phyloP scores from a whole-genome alignment of 2,888 invertebrate species.

The Elysia crispata region DNA sequence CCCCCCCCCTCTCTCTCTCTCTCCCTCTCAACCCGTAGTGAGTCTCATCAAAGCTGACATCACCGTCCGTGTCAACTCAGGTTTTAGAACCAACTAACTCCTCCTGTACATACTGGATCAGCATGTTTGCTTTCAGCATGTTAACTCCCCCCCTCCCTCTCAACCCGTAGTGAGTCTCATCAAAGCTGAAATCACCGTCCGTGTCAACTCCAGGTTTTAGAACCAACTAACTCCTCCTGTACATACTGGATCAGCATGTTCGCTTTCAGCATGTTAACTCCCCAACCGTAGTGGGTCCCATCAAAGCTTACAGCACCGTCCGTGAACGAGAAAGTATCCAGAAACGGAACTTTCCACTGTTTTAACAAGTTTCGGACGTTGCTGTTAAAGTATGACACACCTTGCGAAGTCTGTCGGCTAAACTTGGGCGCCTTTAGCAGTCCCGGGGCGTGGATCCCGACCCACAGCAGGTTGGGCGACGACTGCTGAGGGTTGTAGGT shows the following conservation, averaged over 20 bases:
- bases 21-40: no score
- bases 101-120: no score
- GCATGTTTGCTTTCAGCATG: no score
- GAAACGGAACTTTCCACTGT: conserved; percentile 31
- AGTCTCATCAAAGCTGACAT: no score
- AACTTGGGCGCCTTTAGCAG: conserved; percentile 37
- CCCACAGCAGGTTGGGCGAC: conserved; percentile 38
- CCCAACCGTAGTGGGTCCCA: conserved; percentile 44
- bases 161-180: no score
- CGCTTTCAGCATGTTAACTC: conserved; percentile 42
- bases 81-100: no score
- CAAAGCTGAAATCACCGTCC: no score
- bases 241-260: conserved; percentile 40
- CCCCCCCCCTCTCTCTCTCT: no score
- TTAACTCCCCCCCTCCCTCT: no score
- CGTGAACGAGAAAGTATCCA: conserved; percentile 40
- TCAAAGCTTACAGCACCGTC: conserved; percentile 41
- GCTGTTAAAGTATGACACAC: conserved; percentile 19
- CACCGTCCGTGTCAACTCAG: no score
- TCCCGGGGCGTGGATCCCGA: conserved; percentile 40
- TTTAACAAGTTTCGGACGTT: conserved; percentile 14
- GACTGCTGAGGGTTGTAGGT: not conserved
- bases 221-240: not conserved
- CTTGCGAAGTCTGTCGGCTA: conserved; percentile 16
- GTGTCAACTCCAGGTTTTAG: not conserved